Evolutionary conservation across 2,888 invertebrate genomes (phyloP), one percentile per base, ranked within the genome.

Genomic region (Odontothrips loti): DNA sequence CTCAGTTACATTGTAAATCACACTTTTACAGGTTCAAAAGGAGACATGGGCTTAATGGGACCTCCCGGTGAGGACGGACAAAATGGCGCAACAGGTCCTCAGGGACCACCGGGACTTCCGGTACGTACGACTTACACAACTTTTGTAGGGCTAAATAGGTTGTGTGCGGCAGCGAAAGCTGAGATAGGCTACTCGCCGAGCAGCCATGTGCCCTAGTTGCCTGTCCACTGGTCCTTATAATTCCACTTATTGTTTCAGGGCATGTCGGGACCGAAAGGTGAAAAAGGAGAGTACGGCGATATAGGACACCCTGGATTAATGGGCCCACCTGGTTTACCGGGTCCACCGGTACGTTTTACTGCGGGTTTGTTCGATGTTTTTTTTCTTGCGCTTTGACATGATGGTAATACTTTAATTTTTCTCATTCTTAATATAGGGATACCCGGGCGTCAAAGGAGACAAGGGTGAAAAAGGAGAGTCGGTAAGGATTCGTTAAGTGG

Each of bases 401-500:
- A 6, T 0, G 17, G 15, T 58, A 58, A 58, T 17, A 75, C 23
- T 12, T 23, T 75, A 10, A 80, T 81, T 81, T 43, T 82, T 80
- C 82, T 82, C 63, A 68, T 80, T 82, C 79, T 75, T 82, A 83
- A 84, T 85, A 80, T 84, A 90, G 84, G 96, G 96, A 4, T 96
- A 96, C 88, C 96, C 96, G 3, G 96, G 96, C 58, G 91, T 92
- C 84, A 95, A 95, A 88, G 96, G 97, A 47, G 96, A 96, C 85
- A 96, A 95, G 86, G 96, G 97, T 58, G 96, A 96, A 87, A 95
- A 96, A 86, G 96, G 96, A 51, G 96, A 96, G 90, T 95, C 95
- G 91, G 96, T 96, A 90, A 93, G 93, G 90, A 48, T 80, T 47
- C 47, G 47, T 78, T 75, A 12, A 17, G 34, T 58, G 6, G 3